Evolutionary conservation across 2,888 invertebrate species (phyloP).

Genomic region (Teleiodes luculella): DNA sequence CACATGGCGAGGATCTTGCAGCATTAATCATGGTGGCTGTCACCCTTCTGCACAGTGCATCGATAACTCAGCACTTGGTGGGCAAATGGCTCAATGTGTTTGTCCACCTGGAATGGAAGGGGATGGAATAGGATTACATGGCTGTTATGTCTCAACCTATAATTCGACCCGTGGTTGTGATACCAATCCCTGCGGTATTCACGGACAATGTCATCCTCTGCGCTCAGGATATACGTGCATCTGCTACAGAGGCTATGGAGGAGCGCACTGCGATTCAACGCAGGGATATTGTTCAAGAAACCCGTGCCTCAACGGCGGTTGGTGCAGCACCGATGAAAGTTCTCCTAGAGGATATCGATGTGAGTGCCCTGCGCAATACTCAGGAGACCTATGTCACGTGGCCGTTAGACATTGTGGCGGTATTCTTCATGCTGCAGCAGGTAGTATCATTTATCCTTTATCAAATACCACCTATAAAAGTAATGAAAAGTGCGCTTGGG

Average conservation of each 20-base stretch:
- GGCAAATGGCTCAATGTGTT: slow-evolving; percentile 82
- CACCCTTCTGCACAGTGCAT: slow-evolving; percentile 88
- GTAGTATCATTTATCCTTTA: slow-evolving; percentile 82
- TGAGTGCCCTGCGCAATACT: slow-evolving; percentile 82
- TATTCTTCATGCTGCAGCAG: slow-evolving; percentile 65
- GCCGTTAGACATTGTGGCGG: slow-evolving; percentile 68
- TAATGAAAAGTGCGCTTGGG: slow-evolving; percentile 88
- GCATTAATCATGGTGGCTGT: slow-evolving; percentile 90
- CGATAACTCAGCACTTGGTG: slow-evolving; percentile 79
- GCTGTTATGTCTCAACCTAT: slow-evolving; percentile 79
- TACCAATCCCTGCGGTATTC: slow-evolving; percentile 73
- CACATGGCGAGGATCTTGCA: slow-evolving; percentile 82
- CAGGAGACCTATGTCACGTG: slow-evolving; percentile 82
- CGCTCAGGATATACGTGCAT: slow-evolving; percentile 73
- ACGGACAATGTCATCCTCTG: slow-evolving; percentile 79
- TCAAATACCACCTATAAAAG: slow-evolving; percentile 76
- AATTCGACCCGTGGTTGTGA: slow-evolving; percentile 64
- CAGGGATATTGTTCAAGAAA: slow-evolving; percentile 82
- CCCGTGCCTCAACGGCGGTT: slow-evolving; percentile 91
- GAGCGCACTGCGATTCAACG: slow-evolving; percentile 79
- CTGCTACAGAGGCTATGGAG: slow-evolving; percentile 80
- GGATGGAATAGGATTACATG: slow-evolving; percentile 86
- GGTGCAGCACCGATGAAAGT: slow-evolving; percentile 74
- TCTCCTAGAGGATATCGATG: slow-evolving; percentile 71
- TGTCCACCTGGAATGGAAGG: slow-evolving; percentile 90